phyloP scores from a whole-genome alignment of 2,888 invertebrate genomes.

The Rhagonycha fulva region DNA sequence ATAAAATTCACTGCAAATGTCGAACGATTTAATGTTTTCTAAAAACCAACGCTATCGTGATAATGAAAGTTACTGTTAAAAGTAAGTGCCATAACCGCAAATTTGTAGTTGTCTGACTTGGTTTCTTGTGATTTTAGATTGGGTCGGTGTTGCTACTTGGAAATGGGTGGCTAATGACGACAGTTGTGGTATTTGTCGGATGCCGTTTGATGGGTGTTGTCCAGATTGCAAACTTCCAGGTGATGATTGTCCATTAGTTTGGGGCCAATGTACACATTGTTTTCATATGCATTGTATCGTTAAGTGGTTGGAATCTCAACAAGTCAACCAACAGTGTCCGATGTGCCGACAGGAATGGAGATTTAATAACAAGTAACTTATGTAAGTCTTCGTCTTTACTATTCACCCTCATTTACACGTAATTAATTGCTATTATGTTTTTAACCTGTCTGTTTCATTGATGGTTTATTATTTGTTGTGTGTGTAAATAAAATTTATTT shows the following conservation, averaged over 20 bases:
- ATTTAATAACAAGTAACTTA: slow-evolving; percentile 77
- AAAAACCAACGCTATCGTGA: slow-evolving; percentile 21
- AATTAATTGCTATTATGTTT: background rate
- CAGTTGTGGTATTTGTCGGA: slow-evolving; percentile 98
- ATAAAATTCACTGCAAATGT: background rate
- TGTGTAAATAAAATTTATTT: background rate
- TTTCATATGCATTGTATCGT: slow-evolving; percentile 99
- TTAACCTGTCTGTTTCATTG: background rate
- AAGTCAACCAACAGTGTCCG: slow-evolving; percentile 84
- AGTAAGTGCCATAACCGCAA: slow-evolving; percentile 54
- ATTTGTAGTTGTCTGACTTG: slow-evolving; percentile 5
- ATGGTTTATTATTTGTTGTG: background rate
- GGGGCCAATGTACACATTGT: slow-evolving; percentile 98
- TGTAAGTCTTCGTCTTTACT: slow-evolving; percentile 10
- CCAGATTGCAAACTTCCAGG: slow-evolving; percentile 97
- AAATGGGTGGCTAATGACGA: slow-evolving; percentile 99
- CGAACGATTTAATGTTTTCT: background rate
- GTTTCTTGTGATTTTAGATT: slow-evolving; percentile 60
- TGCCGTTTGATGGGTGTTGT: slow-evolving; percentile 98
- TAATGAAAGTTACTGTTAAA: slow-evolving; percentile 68
- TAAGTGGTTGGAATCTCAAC: slow-evolving; percentile 97
- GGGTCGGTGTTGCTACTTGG: slow-evolving; percentile 98
- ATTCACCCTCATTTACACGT: background rate
- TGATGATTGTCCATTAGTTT: slow-evolving; percentile 97
- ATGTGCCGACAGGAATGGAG: slow-evolving; percentile 99